Percentiles rank a stretch among this genome's conserved stretches.
Evolutionary conservation across 2,113 vertebrate species (phyloP).

Genomic region (Megaceryle torquata): DNA sequence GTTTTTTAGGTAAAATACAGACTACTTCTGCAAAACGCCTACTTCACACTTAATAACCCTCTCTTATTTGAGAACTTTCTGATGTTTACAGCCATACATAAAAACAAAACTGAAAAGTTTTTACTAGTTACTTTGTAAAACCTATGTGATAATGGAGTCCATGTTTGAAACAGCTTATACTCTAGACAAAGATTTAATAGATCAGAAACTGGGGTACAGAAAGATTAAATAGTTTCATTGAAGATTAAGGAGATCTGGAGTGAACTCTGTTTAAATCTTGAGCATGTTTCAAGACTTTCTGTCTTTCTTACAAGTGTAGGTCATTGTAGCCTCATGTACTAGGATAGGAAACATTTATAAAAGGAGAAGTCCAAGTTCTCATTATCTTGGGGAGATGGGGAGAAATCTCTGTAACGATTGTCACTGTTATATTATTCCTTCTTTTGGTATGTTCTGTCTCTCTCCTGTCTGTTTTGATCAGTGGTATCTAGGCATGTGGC

Average conservation of each 20-base stretch:
- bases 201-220: neutral
- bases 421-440: neutral
- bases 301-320: neutral
- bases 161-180: neutral
- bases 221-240: neutral
- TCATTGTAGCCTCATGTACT: fast-evolving
- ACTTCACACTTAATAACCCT: neutral
- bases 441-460: neutral
- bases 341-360: neutral
- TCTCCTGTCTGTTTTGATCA: neutral
- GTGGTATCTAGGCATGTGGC: fast-evolving
- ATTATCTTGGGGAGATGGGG: neutral
- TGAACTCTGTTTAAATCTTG: neutral
- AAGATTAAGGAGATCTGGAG: neutral
- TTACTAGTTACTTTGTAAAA: neutral
- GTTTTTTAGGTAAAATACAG: neutral
- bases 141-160: neutral
- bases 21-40: neutral
- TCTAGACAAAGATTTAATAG: neutral
- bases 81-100: fast-evolving
- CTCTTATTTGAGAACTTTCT: neutral
- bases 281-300: neutral
- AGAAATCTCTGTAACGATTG: neutral
- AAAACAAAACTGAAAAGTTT: neutral
- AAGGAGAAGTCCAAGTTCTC: neutral